These are phyloP conservation scores for Tromatobia lineatoria DNA, from an alignment of 2,888 invertebrate genomes.

Conservation along the genomic window DNA sequence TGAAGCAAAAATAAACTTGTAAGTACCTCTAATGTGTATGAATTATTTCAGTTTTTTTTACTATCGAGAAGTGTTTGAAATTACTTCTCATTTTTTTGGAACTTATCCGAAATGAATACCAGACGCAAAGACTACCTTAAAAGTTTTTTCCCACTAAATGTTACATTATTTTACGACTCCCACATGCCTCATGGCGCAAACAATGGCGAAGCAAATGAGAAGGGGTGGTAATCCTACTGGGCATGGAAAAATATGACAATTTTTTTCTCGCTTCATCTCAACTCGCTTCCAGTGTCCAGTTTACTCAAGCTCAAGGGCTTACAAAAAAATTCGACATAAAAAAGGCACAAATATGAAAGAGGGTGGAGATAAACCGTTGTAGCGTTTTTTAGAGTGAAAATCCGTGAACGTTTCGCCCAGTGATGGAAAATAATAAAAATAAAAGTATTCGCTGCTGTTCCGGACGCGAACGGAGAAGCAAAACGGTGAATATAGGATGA, in stretches of 20 bases:
- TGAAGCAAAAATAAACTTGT: too few species aligned
- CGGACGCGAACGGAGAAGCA: slow-evolving; percentile 1
- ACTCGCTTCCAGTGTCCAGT: not conserved
- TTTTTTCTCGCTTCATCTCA: not conserved
- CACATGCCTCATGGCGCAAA: not conserved
- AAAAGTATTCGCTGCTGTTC: not conserved
- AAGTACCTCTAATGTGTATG: too few species aligned
- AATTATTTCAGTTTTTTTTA: too few species aligned
- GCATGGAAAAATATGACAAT: not conserved
- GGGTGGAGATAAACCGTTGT: slow-evolving; percentile 52
- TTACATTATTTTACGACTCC: not conserved
- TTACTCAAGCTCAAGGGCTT: slow-evolving; percentile 9
- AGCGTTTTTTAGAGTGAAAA: slow-evolving; percentile 54
- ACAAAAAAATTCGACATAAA: slow-evolving; percentile 17
- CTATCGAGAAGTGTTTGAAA: too few species aligned
- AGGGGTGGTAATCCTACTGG: not conserved
- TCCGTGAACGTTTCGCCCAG: not conserved
- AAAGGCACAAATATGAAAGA: slow-evolving; percentile 24
- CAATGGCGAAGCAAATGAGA: not conserved
- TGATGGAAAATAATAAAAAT: slow-evolving; percentile 34
- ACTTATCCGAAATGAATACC: too few species aligned
- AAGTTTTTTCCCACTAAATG: not conserved
- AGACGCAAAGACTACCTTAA: too few species aligned
- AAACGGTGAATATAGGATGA: slow-evolving; percentile 20
- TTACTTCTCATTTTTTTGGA: too few species aligned